Evolutionary conservation across 1,140 invertebrate species (phyloP), one percentile per base, ranked within the genome.

Genomic region (Heliconius hermathena): DNA sequence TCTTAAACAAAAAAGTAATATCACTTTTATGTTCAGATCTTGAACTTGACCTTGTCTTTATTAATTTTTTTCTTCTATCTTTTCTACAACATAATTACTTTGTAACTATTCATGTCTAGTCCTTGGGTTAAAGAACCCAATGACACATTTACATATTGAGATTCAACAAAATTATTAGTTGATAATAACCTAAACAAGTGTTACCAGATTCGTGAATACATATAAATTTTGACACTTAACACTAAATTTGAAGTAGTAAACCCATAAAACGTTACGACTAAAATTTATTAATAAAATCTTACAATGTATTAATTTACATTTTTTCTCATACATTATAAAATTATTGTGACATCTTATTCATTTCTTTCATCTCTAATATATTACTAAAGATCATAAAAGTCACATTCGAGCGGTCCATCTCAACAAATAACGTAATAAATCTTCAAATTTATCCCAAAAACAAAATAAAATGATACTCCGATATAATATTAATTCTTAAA

Each of bases 371-470:
- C 26, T 66, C 26, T 9, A 29, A 66, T 66, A 26, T 66, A 66
- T 66, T 66, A 66, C 60, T 29, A 66, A 66, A 66, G 60, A 66
- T 66, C 60, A 66, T 66, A 66, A 66, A 66, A 66, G 60, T 66
- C 60, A 66, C 60, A 66, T 66, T 66, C 26, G 26, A 66, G n/a
- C 22, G 5, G 29, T 66, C 60, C 60, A 66, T 29, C 60, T 66
- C 60, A 66, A 66, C 22, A 66, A 66, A 66, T 66, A 66, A 29
- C 22, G 5, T 29, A 66, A 66, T 66, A 66, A 66, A 66, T 66
- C 60, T 18, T 5, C 1, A 66, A 66, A 5, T 66, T 26, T 29
- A 66, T 29, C 22, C 57, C 54, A 60, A 60, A 60, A 3, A 60
- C 54, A 22, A 46, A 46, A 11, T 22, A 22, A 22, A 60, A 60